phyloP scores from a whole-genome alignment of 2,797 vertebrate genomes.

The Coccyzus lansbergi region DNA sequence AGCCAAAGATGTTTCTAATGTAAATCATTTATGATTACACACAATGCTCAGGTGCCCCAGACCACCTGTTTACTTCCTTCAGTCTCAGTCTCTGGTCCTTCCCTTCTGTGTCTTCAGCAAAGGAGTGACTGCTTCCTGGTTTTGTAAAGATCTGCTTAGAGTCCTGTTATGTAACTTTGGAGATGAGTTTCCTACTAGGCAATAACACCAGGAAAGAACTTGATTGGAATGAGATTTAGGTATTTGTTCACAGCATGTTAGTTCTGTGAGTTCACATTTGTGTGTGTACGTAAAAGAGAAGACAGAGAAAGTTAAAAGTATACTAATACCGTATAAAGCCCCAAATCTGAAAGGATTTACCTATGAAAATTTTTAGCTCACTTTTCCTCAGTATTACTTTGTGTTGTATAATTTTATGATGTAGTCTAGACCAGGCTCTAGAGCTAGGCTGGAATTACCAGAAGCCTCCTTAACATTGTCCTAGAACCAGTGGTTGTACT shows the following conservation, averaged over 20 bases:
- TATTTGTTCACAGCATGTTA: neutral
- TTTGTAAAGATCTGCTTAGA: neutral
- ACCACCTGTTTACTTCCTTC: neutral
- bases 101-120: neutral
- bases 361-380: neutral
- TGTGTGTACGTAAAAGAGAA: neutral
- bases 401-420: neutral
- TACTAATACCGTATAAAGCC: neutral
- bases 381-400: neutral
- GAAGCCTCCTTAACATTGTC: neutral
- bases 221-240: neutral
- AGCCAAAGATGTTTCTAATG: neutral
- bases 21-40: neutral
- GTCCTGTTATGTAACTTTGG: neutral
- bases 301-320: neutral
- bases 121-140: neutral
- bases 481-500: neutral
- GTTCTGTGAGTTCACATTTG: neutral
- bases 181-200: neutral
- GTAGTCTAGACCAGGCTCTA: neutral
- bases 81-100: neutral
- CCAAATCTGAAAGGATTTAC: neutral
- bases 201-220: neutral
- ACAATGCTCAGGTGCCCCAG: neutral
- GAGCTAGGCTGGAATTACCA: neutral